Evolutionary conservation across 2,888 invertebrate species (phyloP).

Genomic region (Xestoiulus laeticollis): DNA sequence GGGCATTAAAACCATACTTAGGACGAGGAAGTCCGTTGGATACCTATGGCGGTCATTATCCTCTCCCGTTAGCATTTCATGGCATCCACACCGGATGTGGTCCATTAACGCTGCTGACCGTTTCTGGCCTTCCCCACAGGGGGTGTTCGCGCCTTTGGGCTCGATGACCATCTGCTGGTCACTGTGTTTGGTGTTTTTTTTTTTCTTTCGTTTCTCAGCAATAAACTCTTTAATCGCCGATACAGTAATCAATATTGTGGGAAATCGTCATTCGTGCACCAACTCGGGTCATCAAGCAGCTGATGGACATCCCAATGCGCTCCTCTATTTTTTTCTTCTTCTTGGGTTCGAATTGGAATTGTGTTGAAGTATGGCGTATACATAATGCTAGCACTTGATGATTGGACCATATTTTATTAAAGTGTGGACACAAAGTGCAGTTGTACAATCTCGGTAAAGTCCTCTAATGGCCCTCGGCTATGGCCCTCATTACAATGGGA

Average conservation of each 20-base stretch:
- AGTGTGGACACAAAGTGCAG: slow-evolving; percentile 35
- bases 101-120: not conserved
- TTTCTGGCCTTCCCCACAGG: not conserved
- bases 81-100: slow-evolving; percentile 14
- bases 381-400: slow-evolving; percentile 28
- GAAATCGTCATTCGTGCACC: not conserved
- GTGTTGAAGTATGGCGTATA: not conserved
- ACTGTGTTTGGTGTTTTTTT: not conserved
- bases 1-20: not conserved
- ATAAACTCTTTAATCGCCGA: slow-evolving; percentile 39
- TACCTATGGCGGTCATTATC: not conserved
- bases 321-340: not conserved
- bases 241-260: slow-evolving; percentile 35
- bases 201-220: not conserved
- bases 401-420: slow-evolving; percentile 3
- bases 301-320: not conserved
- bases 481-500: slow-evolving; percentile 39
- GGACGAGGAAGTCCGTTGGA: not conserved
- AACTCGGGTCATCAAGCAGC: slow-evolving; percentile 33
- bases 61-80: not conserved
- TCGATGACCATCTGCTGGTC: slow-evolving; percentile 22
- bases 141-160: not conserved
- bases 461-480: slow-evolving; percentile 7
- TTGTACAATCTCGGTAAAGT: slow-evolving; percentile 28
- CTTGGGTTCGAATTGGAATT: not conserved